Evolutionary conservation across 1,140 invertebrate species (phyloP), one percentile per base, ranked within the genome.

Genomic region (Nilaparvata lugens): DNA sequence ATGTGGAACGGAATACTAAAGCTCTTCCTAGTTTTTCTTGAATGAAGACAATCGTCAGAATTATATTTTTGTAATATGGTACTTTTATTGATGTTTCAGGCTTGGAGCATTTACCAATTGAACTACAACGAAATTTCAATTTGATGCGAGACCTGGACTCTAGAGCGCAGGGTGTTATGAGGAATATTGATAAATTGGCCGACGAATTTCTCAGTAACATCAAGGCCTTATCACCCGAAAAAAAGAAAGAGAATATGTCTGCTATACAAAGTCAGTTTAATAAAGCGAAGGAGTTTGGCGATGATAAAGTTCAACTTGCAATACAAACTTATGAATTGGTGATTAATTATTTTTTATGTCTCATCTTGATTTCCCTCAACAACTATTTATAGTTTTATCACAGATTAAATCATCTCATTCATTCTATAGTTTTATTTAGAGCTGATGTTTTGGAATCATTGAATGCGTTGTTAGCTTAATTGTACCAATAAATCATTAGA

Each of bases 241-340:
- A 91, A 60, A 85, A 88, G 62, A 88, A 89, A 65, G 88, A 95
- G 68, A 83, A 89, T 58, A 79, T 95, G 38, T 81, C 84, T 62
- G 86, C 89, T 58, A 96, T 97, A 60, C 87, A 93, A 71, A 85
- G 83, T 64, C 75, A 91, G 25, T 95, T 93, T 68, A 90, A 91
- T 65, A 93, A 94, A 73, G 90, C 91, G 13, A 93, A 93, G 73
- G 91, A 93, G 70, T 93, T 92, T 72, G 93, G 93, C 0, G 95
- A 98, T 73, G 95, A 97, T 69, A 98, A 98, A 80, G 93, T 97
- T 13, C 93, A 97, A 72, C 77, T 98, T 60, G 94, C 95, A 0
- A 97, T 97, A 75, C 95, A 98, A 75, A 98, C 95, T 0, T 98
- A 98, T 73, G 95, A 98, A 78, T 78, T 98, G 73, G 95, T 83